Evolutionary conservation across 2,797 vertebrate genomes (phyloP).

Genomic region (Hozukius guyotensis): DNA sequence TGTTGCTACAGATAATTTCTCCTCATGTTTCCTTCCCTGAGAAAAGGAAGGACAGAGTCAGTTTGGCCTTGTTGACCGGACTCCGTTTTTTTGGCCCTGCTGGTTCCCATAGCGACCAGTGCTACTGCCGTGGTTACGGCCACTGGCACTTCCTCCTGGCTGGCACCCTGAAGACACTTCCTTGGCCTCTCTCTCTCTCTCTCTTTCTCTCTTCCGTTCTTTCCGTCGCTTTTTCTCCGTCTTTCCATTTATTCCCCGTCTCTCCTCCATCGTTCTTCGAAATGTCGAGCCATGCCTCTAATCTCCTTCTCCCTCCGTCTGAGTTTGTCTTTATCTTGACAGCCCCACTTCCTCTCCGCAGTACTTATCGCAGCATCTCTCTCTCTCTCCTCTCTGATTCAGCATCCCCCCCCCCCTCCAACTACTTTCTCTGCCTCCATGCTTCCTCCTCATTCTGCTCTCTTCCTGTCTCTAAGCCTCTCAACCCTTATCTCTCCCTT

Average conservation of each 20-base stretch:
- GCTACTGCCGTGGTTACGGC: conserved; percentile 60
- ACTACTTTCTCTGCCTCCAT: conserved; percentile 62
- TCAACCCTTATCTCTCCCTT: conserved; percentile 66
- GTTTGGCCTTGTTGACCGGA: conserved; percentile 65
- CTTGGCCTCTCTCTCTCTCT: conserved; percentile 45
- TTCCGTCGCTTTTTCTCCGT: conserved; percentile 13
- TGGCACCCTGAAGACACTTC: conserved; percentile 68
- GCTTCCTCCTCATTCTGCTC: conserved; percentile 71
- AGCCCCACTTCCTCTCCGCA: conserved; percentile 75
- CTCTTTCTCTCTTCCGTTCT: conserved; percentile 34
- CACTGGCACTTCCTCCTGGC: conserved; percentile 72
- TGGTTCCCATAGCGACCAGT: conserved; percentile 73
- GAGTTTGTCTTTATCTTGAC: conserved; percentile 79
- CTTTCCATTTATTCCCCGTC: conserved; percentile 39
- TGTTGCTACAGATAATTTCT: conserved; percentile 16
- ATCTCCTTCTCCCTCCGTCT: conserved; percentile 69
- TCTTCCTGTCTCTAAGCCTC: conserved; percentile 73
- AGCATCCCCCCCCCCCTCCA: conserved; percentile 54
- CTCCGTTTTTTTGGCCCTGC: conserved; percentile 33
- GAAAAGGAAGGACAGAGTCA: conserved; percentile 46
- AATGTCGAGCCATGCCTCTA: conserved; percentile 61
- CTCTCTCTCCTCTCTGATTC: conserved; percentile 72
- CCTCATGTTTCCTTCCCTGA: conserved; percentile 32
- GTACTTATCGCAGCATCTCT: conserved; percentile 76
- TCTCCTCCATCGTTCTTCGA: conserved; percentile 58